Base-by-base conservation (phyloP, 2,888 invertebrate species). In the Baronia brevicornis region DNA sequence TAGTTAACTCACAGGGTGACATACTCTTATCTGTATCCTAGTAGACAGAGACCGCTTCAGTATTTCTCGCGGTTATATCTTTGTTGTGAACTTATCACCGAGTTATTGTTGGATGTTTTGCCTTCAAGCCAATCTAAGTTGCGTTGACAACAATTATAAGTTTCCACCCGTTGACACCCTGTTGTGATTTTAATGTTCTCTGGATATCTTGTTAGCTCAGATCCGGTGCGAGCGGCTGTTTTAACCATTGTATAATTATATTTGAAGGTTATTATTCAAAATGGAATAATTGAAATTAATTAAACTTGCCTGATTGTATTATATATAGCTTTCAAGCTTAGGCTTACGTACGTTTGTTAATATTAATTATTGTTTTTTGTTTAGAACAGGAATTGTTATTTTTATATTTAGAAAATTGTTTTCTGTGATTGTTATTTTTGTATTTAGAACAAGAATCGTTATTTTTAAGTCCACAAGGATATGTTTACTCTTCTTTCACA, bases 101-200 rank as follows among this genome's bases (percentile, higher is more conserved):
- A 61, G 57, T 62, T 63, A 62, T 58, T 48, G 54, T 54, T 54
- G 50, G 48, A 48, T 60, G 58, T 62, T 60, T 56, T 54, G 54
- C 54, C 54, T 54, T 60, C 58, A 54, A 60, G 57, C 51, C 68
- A 70, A 71, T 71, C 65, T 66, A 69, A 72, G 69, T 72, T 71
- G 42, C 31, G 60, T 56, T 55, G 59, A 58, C 58, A 62, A 61
- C 61, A 66, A 69, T 69, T 66, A 63, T 56, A 69, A 70, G 63
- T 70, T 62, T 35, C 39, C 39, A 27, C 9, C 22, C 22, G 27
- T 21, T 17, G 10, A 12, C 46, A 33, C 39, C 47, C 50, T 52
- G 52, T 51, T 57, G 55, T 53, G 51, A 48, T 54, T 60, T 55
- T 58, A 61, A 58, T 53, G 53, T 51, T 33, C 35, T 39, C 27